These are phyloP conservation scores for Metaphire vulgaris DNA, from an alignment of 1,140 invertebrate genomes.

Conservation along the genomic window DNA sequence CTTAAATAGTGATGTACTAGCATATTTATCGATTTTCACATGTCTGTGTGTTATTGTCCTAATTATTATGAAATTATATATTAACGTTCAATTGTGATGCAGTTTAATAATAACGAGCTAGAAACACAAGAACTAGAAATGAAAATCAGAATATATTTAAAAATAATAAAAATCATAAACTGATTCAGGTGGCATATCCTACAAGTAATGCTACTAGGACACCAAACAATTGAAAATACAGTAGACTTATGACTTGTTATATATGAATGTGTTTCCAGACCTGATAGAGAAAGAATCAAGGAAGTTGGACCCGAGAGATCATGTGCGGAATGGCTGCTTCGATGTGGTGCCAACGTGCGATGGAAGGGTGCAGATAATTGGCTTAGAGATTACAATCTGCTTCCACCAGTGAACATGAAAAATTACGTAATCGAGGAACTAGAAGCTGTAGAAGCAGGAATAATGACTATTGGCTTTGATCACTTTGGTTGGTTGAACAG, in stretches of 20 bases:
- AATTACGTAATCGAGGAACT: conserved; percentile 61
- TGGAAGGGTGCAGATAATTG: conserved; percentile 58
- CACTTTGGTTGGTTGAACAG: conserved; percentile 60
- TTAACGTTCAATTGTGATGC: not conserved
- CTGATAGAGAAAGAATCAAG: conserved; percentile 63
- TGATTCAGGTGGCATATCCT: not conserved
- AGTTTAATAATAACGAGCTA: not conserved
- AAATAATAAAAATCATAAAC: not conserved
- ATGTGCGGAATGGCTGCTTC: conserved; percentile 83
- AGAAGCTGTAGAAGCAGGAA: conserved; percentile 67
- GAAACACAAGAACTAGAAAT: no score
- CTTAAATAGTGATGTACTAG: not conserved
- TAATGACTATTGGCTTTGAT: conserved; percentile 70
- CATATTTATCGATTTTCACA: not conserved
- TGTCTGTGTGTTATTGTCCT: not conserved
- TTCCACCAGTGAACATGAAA: conserved; percentile 55
- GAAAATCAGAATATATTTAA: no score
- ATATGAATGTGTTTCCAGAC: conserved; percentile 50
- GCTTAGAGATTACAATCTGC: conserved; percentile 64
- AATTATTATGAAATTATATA: no score
- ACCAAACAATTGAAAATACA: not conserved
- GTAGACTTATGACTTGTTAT: not conserved
- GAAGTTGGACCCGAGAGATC: conserved; percentile 71
- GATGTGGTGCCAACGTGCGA: conserved; percentile 69
- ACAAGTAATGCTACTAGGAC: not conserved